Evolutionary conservation across 2,113 vertebrate genomes (phyloP), one percentile per base, ranked within the genome.

Genomic region (Coptodon rendalli): DNA sequence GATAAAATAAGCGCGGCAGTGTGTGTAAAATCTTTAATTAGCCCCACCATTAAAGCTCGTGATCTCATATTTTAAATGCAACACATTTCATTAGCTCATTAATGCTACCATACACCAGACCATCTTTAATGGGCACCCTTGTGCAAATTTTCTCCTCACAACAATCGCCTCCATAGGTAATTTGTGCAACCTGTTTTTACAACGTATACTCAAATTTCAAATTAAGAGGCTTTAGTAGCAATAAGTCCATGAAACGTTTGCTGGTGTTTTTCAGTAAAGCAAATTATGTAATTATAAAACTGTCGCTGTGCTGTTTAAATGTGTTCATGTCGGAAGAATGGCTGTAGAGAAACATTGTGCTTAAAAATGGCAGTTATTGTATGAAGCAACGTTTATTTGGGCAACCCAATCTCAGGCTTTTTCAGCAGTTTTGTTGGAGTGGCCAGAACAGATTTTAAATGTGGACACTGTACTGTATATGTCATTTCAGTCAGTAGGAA

Each of bases 231-330:
- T 71, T 24, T 71, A 71, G 66, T 45, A 2, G 66, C 66, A 43
- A 71, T 27, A 71, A 6, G 66, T 45, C 5, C 13, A 27, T 45
- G 66, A 16, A 71, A 45, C 0, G 0, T 45, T 16, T 73, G 40
- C 22, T 73, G 22, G 40, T 17, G 40, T 73, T 48, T 45, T 48
- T 45, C 36, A 27, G 16, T 48, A 29, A 45, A 73, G 14, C 40
- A 11, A 0, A 48, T 48, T 45, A 24, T 45, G 40, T 73, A 16
- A 73, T 45, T 73, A 45, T 43, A 27, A 73, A 48, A 48, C 22
- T 29, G 68, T 16, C 0, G 0, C 40, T 45, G 68, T 48, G 0
- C 40, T 73, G 40, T 27, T 29, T 29, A 29, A 76, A 48, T 7
- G 68, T 45, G 68, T 73, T 17, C 5, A 17, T 27, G 9, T 29